These are phyloP conservation scores for Eumaeus atala DNA, from an alignment of 1,140 invertebrate species.

Conservation along the genomic window DNA sequence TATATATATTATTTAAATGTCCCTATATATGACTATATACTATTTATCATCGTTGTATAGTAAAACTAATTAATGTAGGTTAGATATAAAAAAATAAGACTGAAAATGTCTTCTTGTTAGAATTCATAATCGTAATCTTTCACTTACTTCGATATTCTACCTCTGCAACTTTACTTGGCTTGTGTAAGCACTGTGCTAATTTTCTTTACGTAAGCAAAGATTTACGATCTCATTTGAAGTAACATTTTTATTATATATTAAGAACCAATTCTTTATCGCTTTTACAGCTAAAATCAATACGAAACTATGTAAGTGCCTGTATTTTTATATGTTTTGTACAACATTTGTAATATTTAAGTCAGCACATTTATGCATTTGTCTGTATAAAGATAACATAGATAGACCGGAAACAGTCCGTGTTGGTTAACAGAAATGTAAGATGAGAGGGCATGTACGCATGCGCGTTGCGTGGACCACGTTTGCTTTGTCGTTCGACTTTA, in stretches of 20 bases:
- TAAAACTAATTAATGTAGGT: not conserved
- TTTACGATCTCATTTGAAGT: constrained; percentile 6
- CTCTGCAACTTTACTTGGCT: constrained; percentile 1
- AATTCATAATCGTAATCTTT: constrained; percentile 14
- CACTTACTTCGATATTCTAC: constrained; percentile 8
- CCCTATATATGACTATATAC: not conserved
- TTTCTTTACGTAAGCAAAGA: constrained; percentile 6
- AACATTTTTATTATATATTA: not conserved
- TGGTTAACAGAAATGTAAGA: too few relatives aligned
- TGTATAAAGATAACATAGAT: too few relatives aligned
- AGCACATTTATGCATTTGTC: too few relatives aligned
- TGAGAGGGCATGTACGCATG: too few relatives aligned
- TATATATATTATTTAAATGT: constrained; percentile 1
- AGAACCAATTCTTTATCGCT: too few relatives aligned
- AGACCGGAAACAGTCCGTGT: too few relatives aligned
- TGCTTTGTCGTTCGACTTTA: too few relatives aligned
- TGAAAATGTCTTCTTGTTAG: constrained; percentile 17
- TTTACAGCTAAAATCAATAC: too few relatives aligned
- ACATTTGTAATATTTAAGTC: too few relatives aligned
- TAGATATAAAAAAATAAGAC: constrained; percentile 14
- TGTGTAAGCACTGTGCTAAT: constrained; percentile 2
- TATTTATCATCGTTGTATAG: not conserved
- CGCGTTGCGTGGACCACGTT: too few relatives aligned
- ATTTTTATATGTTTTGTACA: too few relatives aligned
- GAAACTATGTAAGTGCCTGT: too few relatives aligned